Conservation (phyloP, 2,888 invertebrate genomes). For the Heteromyza rotundicornis region DNA sequence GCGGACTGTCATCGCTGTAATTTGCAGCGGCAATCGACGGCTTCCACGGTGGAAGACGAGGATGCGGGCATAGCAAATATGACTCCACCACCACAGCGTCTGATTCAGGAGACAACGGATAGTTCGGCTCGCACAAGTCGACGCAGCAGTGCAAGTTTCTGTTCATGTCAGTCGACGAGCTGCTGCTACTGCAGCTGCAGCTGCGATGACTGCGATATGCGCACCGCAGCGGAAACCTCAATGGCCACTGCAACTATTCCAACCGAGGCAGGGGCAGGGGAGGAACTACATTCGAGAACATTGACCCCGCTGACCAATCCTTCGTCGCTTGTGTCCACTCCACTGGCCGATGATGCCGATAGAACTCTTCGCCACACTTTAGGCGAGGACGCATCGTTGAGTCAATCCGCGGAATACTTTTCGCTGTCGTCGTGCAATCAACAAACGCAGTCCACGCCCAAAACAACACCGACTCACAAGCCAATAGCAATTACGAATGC, state of each 20-base stretch:
- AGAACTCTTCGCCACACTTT: slow-evolving; percentile 44
- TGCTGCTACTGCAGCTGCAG: slow-evolving; percentile 52
- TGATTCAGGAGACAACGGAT: slow-evolving; percentile 25
- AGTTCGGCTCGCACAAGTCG: slow-evolving; percentile 40
- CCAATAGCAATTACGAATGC: background rate
- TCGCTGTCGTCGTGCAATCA: slow-evolving; percentile 52
- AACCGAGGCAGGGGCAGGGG: slow-evolving; percentile 29
- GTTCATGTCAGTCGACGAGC: slow-evolving; percentile 55
- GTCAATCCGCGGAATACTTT: slow-evolving; percentile 59
- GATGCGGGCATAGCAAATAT: slow-evolving; percentile 25
- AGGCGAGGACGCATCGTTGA: slow-evolving; percentile 53
- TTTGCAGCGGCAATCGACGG: slow-evolving; percentile 30
- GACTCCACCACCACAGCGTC: slow-evolving; percentile 13
- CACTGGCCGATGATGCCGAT: slow-evolving; percentile 35
- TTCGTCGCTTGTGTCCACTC: slow-evolving; percentile 37
- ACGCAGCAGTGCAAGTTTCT: slow-evolving; percentile 52
- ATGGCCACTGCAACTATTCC: slow-evolving; percentile 34
- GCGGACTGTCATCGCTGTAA: slow-evolving; percentile 48
- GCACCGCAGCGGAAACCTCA: slow-evolving; percentile 46
- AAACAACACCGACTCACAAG: slow-evolving; percentile 10
- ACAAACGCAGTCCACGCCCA: slow-evolving; percentile 33
- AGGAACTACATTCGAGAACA: slow-evolving; percentile 46
- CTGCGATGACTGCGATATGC: slow-evolving; percentile 45
- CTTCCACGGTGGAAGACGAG: slow-evolving; percentile 30
- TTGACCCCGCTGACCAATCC: slow-evolving; percentile 50